These are phyloP conservation scores for Eupeodes luniger DNA, from an alignment of 2,888 invertebrate species.

Conservation along the genomic window DNA sequence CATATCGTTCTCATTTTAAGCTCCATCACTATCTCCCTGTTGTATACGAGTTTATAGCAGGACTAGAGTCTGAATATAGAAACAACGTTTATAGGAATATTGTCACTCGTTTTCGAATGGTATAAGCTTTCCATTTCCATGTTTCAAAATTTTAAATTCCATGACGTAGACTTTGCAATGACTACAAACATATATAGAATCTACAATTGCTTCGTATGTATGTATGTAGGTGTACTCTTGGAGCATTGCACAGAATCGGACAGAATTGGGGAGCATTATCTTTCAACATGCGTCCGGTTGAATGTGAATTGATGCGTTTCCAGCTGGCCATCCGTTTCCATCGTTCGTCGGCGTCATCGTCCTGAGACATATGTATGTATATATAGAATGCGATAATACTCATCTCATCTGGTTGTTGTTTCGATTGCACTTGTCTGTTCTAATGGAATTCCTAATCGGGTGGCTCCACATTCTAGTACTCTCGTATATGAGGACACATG, in stretches of 20 bases:
- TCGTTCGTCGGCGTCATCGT: constrained; percentile 10
- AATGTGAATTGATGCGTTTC: constrained; percentile 37
- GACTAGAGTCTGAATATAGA: not conserved
- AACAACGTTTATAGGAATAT: too few species aligned
- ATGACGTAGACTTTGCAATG: constrained; percentile 38
- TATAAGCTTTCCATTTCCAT: constrained; percentile 43
- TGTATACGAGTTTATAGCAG: not conserved
- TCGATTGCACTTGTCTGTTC: constrained; percentile 59
- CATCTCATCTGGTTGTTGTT: constrained; percentile 66
- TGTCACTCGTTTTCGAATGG: not conserved
- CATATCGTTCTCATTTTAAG: constrained; percentile 46
- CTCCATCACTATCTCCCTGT: constrained; percentile 11
- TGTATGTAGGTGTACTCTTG: not conserved
- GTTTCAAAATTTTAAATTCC: constrained; percentile 65
- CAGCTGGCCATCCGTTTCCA: not conserved
- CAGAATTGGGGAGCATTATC: constrained; percentile 47
- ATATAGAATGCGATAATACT: constrained; percentile 55
- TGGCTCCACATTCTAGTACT: not conserved
- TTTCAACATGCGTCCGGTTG: constrained; percentile 43
- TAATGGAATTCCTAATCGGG: constrained; percentile 66
- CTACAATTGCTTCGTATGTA: too few species aligned
- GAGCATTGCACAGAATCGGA: not conserved
- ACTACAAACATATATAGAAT: not conserved
- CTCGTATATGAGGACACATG: not conserved
- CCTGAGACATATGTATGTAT: constrained; percentile 44